These are phyloP conservation scores for Scaptomyza parva DNA, from an alignment of 2,888 invertebrate genomes.

Conservation along the genomic window DNA sequence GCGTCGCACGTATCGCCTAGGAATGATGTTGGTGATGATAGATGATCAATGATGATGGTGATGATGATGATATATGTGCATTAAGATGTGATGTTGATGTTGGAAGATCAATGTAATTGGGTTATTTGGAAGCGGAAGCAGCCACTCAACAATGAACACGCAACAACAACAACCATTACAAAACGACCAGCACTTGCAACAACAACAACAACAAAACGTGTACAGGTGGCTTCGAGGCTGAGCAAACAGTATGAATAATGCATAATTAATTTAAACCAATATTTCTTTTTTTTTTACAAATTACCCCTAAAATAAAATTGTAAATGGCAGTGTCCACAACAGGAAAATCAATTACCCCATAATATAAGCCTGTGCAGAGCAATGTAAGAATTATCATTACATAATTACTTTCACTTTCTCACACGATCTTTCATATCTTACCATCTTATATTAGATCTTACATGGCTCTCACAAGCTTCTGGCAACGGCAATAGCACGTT, in stretches of 20 bases:
- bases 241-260: slow-evolving; percentile 84
- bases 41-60: slow-evolving; percentile 48
- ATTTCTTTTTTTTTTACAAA: slow-evolving; percentile 65
- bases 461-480: slow-evolving; percentile 48
- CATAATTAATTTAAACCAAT: slow-evolving; percentile 81
- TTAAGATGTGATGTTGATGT: slow-evolving; percentile 50
- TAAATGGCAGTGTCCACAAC: slow-evolving; percentile 52
- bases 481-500: slow-evolving; percentile 50
- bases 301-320: slow-evolving; percentile 35
- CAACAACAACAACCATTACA: slow-evolving; percentile 28
- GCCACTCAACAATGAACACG: slow-evolving; percentile 34
- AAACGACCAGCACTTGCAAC: slow-evolving; percentile 39
- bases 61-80: slow-evolving; percentile 49
- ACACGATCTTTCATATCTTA: not conserved
- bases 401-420: not conserved
- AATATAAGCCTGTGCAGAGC: slow-evolving; percentile 40
- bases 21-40: slow-evolving; percentile 61
- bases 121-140: slow-evolving; percentile 36
- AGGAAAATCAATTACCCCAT: slow-evolving; percentile 30
- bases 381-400: slow-evolving; percentile 24
- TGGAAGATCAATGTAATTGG: slow-evolving; percentile 45
- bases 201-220: slow-evolving; percentile 49
- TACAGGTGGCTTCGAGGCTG: slow-evolving; percentile 73
- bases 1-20: slow-evolving; percentile 60
- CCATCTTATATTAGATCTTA: slow-evolving; percentile 26